phyloP scores from a whole-genome alignment of 2,888 invertebrate species.

The Cybosia mesomella region DNA sequence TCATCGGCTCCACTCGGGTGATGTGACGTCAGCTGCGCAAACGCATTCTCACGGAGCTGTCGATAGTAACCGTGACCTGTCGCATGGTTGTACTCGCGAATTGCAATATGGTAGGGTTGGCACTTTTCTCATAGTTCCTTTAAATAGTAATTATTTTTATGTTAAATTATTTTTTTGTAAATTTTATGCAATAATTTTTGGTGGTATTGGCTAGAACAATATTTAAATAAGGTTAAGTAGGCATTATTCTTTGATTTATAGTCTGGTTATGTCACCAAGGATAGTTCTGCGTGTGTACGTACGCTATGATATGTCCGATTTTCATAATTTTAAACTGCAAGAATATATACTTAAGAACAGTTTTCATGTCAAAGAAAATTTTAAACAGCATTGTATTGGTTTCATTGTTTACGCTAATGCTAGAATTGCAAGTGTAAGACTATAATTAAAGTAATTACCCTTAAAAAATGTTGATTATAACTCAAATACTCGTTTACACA shows the following conservation, averaged over 20 bases:
- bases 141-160: background rate
- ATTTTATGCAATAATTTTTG: too few species aligned
- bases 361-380: too few species aligned
- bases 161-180: too few species aligned
- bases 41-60: constrained; percentile 51
- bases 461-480: constrained; percentile 10
- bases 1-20: constrained; percentile 46
- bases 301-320: too few species aligned
- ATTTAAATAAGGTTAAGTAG: background rate
- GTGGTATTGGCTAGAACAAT: too few species aligned
- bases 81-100: constrained; percentile 48
- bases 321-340: too few species aligned
- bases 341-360: too few species aligned
- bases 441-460: background rate
- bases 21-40: constrained; percentile 47
- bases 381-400: background rate
- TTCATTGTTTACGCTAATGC: background rate
- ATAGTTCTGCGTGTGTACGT: too few species aligned
- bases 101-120: constrained; percentile 41
- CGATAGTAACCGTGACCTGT: constrained; percentile 51
- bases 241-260: too few species aligned
- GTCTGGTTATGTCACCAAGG: too few species aligned
- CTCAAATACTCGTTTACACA: background rate
- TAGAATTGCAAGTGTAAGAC: background rate
- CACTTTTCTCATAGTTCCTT: background rate